Base-by-base conservation (phyloP, 2,113 vertebrate genomes). In the Cebidichthys violaceus region DNA sequence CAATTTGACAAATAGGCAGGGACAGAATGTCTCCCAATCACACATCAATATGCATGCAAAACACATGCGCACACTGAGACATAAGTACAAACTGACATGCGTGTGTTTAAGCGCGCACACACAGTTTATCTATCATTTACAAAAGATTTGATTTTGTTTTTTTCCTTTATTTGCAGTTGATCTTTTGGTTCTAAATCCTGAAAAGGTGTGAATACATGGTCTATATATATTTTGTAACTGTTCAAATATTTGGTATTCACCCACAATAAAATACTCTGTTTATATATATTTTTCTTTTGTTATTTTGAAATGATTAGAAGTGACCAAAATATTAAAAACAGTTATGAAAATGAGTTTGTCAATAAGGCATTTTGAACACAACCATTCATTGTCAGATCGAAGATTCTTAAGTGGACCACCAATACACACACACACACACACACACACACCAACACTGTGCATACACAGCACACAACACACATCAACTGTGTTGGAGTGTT, bases 341-440 rank as follows among this genome's bases (percentile, higher is more conserved):
- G 24, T 37, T 55, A 75, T 59, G 60, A 84, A 73, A 67, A 78
- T 70, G n/a, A 41, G 55, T 88, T 82, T 52, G 29, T 91, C 65
- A 70, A 76, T 92, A 92, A 94, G 92, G 92, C 91, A 86, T 82
- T 80, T 81, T 79, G 29, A 84, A 85, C 65, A 79, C n/a, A 85
- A 82, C 70, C 80, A 60, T 84, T 82, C 71, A 75, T 24, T n/a
- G 69, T 89, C 74, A 79, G 73, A 86, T 81, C 43, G 31, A 43
- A 35, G 39, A 73, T 81, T 77, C 33, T 64, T 47, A 22, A 41
- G 17, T 83, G 83, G 81, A 88, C 45, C 54, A 67, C 9, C 22
- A n/a, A n/a, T n/a, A n/a, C n/a, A n/a, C n/a, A 64, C 68, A 57
- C 71, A 75, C 65, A 50, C 73, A 57, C 71, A 75, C 65, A 50